Base-by-base conservation (phyloP, 1,140 invertebrate genomes). In the Bombus huntii region DNA sequence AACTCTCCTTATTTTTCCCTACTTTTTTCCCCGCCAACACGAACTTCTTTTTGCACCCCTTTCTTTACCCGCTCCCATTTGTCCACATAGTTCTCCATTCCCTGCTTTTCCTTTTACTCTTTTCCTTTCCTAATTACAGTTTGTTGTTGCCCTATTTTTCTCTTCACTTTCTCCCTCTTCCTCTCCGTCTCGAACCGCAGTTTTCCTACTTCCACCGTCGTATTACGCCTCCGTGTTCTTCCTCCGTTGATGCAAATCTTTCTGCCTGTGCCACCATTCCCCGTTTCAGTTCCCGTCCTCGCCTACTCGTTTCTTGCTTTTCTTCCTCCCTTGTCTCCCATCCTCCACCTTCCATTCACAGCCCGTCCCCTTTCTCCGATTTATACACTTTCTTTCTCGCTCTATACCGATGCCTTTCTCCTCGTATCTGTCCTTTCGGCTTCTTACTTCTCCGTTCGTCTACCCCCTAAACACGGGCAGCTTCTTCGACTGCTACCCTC, bases 81-180 rank as follows among this genome's bases (percentile, higher is more conserved):
- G 82, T 79, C 82, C 65, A 78, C 70, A 77, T 37, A 44, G 59
- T 42, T 70, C 31, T 9, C 9, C 39, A 1, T 44, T 4, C n/a
- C 25, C 42, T 5, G 78, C 18, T 37, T 47, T 31, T 34, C 31
- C 53, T n/a, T 53, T 42, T 71, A 31, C 25, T 25, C 37, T 71
- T 78, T 59, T 70, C 47, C 34, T 31, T 71, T 39, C 31, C 75
- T 84, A 78, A 84, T 84, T 84, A 84, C 75, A 57, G 66, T 84
- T 79, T 44, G 75, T 84, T 71, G 74, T 79, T 84, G 66, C 57
- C 66, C 74, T 44, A 65, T 70, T 76, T 84, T 59, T 22, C 28
- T 18, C 42, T 34, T 6, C 34, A 3, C 25, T 57, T 34, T 53
- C 39, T 18, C 25, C 6, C 5, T 34, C 22, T 57, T 34, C 37